phyloP scores from a whole-genome alignment of 2,113 vertebrate species.

The Ochotona curzoniae region DNA sequence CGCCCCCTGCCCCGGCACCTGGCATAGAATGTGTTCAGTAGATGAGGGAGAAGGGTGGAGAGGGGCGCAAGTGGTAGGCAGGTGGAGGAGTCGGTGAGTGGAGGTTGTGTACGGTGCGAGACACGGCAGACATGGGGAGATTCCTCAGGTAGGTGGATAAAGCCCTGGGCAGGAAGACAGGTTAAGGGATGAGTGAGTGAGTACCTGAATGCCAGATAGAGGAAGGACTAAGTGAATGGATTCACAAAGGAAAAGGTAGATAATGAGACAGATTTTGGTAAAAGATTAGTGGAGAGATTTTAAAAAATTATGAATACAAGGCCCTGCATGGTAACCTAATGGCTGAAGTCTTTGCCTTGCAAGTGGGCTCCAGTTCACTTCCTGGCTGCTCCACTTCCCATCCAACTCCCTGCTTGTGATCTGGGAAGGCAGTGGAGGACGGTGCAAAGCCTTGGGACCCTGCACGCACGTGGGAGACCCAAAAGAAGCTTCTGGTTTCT shows the following conservation, averaged over 20 bases:
- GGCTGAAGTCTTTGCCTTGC: too few species aligned
- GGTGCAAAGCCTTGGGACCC: too few species aligned
- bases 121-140: neutral
- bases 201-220: neutral
- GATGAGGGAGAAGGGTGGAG: neutral
- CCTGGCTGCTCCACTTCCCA: too few species aligned
- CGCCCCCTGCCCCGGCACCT: neutral
- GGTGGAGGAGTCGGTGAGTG: neutral
- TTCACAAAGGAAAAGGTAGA: neutral
- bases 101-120: neutral
- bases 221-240: neutral
- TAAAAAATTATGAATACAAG: too few species aligned
- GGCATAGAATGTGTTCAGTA: neutral
- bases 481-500: too few species aligned
- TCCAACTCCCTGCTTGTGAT: too few species aligned
- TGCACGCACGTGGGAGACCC: too few species aligned
- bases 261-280: too few species aligned
- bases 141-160: neutral
- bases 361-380: too few species aligned
- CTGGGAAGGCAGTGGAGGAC: too few species aligned
- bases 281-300: too few species aligned
- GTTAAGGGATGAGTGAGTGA: neutral
- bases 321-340: too few species aligned
- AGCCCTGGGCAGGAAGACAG: neutral
- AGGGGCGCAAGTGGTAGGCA: neutral